These are phyloP conservation scores for Upupa epops DNA, from an alignment of 2,113 vertebrate genomes.

Conservation along the genomic window DNA sequence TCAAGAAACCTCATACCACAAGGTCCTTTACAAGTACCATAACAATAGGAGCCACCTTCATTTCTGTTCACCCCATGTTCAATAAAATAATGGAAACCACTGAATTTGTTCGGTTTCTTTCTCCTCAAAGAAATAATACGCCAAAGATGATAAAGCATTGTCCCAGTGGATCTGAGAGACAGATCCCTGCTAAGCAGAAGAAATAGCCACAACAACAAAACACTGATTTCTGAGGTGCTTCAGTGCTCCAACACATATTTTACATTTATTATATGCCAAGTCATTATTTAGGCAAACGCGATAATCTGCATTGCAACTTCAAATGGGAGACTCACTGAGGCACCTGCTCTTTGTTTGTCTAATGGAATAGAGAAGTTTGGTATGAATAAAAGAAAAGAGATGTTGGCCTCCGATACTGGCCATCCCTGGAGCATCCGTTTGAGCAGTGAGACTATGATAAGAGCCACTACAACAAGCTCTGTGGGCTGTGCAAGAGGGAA, in stretches of 20 bases:
- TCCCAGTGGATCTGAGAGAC: not conserved
- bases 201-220: not conserved
- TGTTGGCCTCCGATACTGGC: not conserved
- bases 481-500: not conserved
- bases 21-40: not conserved
- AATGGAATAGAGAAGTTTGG: not conserved
- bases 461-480: not conserved
- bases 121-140: not conserved
- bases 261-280: not conserved
- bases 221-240: constrained; percentile 2
- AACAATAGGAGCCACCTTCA: not conserved
- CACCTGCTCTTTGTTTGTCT: not conserved
- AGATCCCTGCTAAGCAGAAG: not conserved
- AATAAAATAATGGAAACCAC: not conserved
- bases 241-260: not conserved
- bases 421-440: not conserved
- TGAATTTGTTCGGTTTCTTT: not conserved
- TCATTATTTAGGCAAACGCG: not conserved
- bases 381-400: not conserved
- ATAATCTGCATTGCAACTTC: constrained; percentile 7
- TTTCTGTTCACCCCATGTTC: not conserved
- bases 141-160: not conserved
- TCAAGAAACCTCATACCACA: not conserved
- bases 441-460: not conserved
- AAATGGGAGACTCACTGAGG: not conserved